Conservation (phyloP, 1,140 invertebrate genomes). For the Papilio aristodemus region DNA sequence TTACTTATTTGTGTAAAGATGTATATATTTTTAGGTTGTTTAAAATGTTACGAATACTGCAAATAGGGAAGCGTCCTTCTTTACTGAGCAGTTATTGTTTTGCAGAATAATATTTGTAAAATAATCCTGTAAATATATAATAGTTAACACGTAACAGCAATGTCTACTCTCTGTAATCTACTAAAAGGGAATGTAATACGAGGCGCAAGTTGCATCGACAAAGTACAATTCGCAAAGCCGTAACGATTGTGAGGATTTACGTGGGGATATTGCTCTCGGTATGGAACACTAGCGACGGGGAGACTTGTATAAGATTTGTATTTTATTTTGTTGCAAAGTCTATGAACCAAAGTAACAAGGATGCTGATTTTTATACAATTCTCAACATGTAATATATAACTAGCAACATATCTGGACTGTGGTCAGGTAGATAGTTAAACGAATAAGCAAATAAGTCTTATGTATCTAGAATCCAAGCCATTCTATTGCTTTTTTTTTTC, state of each 20-base stretch:
- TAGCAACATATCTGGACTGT: no score
- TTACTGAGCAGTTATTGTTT: no score
- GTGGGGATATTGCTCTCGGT: constrained; percentile 51
- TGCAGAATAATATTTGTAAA: no score
- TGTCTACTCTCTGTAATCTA: constrained; percentile 47
- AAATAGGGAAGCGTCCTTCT: no score
- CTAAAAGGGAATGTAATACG: constrained; percentile 61
- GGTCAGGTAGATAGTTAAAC: no score
- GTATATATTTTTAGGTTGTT: no score
- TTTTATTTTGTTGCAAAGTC: constrained; percentile 22
- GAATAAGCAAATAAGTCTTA: no score
- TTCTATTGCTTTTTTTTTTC: no score
- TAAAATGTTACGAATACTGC: no score
- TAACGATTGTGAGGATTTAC: constrained; percentile 70
- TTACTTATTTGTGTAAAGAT: not conserved
- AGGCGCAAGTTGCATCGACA: constrained; percentile 57
- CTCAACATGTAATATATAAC: no score
- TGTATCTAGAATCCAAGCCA: no score
- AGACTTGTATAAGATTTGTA: constrained; percentile 25
- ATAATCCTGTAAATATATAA: not conserved
- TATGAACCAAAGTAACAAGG: not conserved
- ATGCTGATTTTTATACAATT: not conserved
- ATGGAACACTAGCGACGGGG: constrained; percentile 3
- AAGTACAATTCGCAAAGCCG: constrained; percentile 62
- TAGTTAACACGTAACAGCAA: constrained; percentile 11